phyloP scores from a whole-genome alignment of 2,113 vertebrate species.

The Tonatia bakeri region DNA sequence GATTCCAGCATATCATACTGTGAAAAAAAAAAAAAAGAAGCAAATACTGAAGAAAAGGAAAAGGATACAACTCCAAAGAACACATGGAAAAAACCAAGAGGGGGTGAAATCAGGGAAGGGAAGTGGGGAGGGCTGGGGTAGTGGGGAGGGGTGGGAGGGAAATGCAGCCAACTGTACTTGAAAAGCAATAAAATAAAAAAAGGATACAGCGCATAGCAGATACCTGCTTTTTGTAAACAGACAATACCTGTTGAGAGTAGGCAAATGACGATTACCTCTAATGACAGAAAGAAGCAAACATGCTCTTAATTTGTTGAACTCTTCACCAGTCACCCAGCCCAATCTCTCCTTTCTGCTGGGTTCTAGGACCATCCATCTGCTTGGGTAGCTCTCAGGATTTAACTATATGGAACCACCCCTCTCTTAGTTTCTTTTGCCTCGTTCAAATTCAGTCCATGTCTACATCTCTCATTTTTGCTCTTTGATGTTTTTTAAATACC shows the following conservation, averaged over 20 bases:
- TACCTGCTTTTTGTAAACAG: neutral
- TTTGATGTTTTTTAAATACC: neutral
- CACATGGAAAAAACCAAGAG: too few species aligned
- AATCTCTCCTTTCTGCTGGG: neutral
- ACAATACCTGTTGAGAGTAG: neutral
- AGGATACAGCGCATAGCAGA: neutral
- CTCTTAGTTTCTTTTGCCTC: neutral
- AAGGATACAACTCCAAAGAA: neutral
- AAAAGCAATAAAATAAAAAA: neutral
- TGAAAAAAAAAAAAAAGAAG: neutral
- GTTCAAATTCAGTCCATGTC: neutral
- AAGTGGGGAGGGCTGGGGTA: too few species aligned
- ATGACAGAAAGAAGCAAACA: neutral
- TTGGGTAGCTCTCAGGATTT: neutral
- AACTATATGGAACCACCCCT: neutral
- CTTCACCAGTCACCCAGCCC: neutral
- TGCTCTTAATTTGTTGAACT: neutral
- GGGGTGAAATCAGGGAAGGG: too few species aligned
- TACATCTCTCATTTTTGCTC: neutral
- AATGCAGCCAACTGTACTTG: too few species aligned
- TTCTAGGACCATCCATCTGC: neutral
- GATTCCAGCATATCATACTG: neutral
- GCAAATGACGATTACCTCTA: neutral
- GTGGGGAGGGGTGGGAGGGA: too few species aligned
- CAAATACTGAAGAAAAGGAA: neutral